A percentile compares a stretch with the other conserved stretches of the same genome.
Evolutionary conservation across 1,140 invertebrate species (phyloP).

Genomic region (Bombus soroeensis): DNA sequence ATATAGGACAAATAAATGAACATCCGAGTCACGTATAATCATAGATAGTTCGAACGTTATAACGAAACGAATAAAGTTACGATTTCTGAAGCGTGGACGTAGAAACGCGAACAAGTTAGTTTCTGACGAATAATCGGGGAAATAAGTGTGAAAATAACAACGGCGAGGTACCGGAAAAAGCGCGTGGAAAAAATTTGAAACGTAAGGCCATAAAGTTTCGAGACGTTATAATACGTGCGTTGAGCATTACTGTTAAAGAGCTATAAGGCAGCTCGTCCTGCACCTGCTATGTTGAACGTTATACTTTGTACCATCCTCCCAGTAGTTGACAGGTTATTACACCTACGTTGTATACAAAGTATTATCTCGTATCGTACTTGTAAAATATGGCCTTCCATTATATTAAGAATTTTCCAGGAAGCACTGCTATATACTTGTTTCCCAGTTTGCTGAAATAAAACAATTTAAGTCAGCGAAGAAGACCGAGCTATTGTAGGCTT

Average conservation of each 20-base stretch:
- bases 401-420: conserved; percentile 52
- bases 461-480: not conserved
- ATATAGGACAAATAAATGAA: not conserved
- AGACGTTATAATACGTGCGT: conserved; percentile 43
- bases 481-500: not conserved
- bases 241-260: conserved; percentile 47
- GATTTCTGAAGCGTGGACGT: not conserved
- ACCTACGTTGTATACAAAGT: conserved; percentile 54
- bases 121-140: no score
- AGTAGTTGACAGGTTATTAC: conserved; percentile 59
- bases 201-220: conserved; percentile 27
- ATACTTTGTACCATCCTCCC: conserved; percentile 49
- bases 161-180: not conserved
- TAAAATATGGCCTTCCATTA: conserved; percentile 51
- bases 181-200: not conserved
- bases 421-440: conserved; percentile 7
- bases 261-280: conserved; percentile 49
- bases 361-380: conserved; percentile 49
- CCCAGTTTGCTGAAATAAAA: conserved; percentile 18
- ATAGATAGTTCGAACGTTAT: not conserved
- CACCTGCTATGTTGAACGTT: conserved; percentile 50
- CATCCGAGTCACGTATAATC: not conserved
- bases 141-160: not conserved
- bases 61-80: not conserved
- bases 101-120: not conserved